Conservation (phyloP, 2,888 invertebrate genomes). For the Drosophila neutralis region DNA sequence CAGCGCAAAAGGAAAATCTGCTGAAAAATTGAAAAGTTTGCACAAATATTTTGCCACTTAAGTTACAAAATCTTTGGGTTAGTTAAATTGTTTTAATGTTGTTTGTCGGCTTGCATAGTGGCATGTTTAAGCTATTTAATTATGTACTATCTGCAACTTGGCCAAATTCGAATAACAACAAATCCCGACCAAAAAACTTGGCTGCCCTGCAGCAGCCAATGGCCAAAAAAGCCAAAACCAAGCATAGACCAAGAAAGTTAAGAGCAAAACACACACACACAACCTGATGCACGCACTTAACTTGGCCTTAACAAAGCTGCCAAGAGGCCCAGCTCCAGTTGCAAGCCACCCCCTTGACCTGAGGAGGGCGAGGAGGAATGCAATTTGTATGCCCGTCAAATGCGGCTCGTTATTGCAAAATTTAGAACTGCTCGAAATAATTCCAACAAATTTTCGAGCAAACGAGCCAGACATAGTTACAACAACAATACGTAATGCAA, state of each 20-base stretch:
- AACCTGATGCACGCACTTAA: conserved; percentile 25
- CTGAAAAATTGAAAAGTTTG: conserved; percentile 60
- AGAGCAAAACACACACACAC: conserved; percentile 28
- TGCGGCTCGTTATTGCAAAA: conserved; percentile 79
- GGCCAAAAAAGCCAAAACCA: conserved; percentile 27
- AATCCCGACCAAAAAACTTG: conserved; percentile 52
- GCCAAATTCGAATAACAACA: conserved; percentile 38
- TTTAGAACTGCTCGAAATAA: conserved; percentile 81
- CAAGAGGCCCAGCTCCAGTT: conserved; percentile 27
- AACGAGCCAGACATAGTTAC: conserved; percentile 72
- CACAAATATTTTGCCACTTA: conserved; percentile 72
- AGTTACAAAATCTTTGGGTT: conserved; percentile 56
- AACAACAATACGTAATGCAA: conserved; percentile 34
- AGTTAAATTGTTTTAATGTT: conserved; percentile 56
- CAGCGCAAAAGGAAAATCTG: conserved; percentile 16
- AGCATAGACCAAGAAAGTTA: conserved; percentile 42
- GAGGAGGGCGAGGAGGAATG: conserved; percentile 30
- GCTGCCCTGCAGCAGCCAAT: conserved; percentile 39
- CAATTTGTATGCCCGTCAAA: conserved; percentile 80
- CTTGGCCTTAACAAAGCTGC: conserved; percentile 42
- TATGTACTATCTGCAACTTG: conserved; percentile 65
- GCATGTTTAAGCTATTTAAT: conserved; percentile 70
- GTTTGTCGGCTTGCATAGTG: conserved; percentile 29
- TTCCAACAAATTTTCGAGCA: conserved; percentile 77
- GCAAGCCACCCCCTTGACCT: not conserved